Evolutionary conservation across 92 coral and sea anemone genomes (phyloP).

Genomic region (Epizoanthus ramosus): DNA sequence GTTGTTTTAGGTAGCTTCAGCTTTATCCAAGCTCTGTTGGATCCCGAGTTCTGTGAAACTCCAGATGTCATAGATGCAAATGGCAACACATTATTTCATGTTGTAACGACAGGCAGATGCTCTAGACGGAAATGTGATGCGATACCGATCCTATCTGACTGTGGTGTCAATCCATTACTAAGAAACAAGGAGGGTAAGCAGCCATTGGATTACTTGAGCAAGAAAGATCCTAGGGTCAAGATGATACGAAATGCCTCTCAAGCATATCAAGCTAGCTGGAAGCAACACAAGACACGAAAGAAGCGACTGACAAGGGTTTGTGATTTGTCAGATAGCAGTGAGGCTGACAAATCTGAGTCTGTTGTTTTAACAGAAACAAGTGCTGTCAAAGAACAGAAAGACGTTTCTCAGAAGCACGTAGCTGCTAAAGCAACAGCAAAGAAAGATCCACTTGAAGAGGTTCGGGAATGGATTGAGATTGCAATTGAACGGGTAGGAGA

Average conservation of each 20-base stretch:
- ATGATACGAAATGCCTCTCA: conserved; percentile 47
- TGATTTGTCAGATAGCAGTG: conserved; percentile 15
- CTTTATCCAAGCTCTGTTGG: conserved; percentile 51
- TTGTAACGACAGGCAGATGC: conserved; percentile 50
- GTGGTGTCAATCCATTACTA: conserved; percentile 56
- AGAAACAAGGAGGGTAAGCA: conserved; percentile 58
- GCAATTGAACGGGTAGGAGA: conserved; percentile 32
- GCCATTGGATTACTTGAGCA: conserved; percentile 51
- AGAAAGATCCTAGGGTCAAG: conserved; percentile 62
- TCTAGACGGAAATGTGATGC: conserved; percentile 54
- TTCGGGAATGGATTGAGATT: conserved; percentile 30
- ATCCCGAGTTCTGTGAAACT: conserved; percentile 50
- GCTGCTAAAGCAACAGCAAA: conserved; percentile 38
- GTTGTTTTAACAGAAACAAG: conserved; percentile 18
- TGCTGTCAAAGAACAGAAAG: conserved; percentile 23
- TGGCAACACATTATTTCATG: conserved; percentile 61
- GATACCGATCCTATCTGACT: conserved; percentile 38
- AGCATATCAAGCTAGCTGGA: conserved; percentile 47
- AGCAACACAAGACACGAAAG: conserved; percentile 40
- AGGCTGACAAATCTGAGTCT: conserved; percentile 8
- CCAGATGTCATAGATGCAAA: conserved; percentile 53
- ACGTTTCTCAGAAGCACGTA: background rate
- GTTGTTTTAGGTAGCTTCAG: conserved; percentile 40
- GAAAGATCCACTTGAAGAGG: conserved; percentile 52
- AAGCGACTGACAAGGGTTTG: conserved; percentile 18